Percentiles rank a stretch among this genome's conserved stretches.
phyloP scores from a whole-genome alignment of 2,888 invertebrate species.

The Mesodorylaimus sp. region DNA sequence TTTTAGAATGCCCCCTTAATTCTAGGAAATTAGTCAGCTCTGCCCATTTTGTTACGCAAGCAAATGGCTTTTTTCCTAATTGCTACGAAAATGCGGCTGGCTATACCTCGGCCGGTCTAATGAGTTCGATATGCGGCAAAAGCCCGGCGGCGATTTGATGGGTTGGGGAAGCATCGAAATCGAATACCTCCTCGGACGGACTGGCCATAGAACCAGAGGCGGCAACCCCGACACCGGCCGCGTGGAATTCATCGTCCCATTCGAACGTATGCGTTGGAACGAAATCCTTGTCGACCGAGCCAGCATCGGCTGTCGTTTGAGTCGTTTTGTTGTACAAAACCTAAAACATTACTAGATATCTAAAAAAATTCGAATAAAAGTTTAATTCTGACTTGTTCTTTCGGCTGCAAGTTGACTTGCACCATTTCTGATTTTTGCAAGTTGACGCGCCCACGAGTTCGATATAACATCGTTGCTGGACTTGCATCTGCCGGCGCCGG shows the following conservation, averaged over 20 bases:
- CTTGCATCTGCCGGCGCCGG: not conserved
- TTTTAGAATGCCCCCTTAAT: too few relatives aligned
- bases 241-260: conserved; percentile 19
- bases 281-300: conserved; percentile 6
- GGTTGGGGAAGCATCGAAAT: conserved; percentile 18
- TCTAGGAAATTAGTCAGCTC: too few relatives aligned
- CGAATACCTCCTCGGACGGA: conserved; percentile 5
- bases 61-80: too few relatives aligned
- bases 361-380: not conserved
- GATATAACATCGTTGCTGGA: conserved; percentile 4
- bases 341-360: conserved; percentile 14
- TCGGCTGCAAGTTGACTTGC: conserved; percentile 10
- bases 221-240: conserved; percentile 3
- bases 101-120: conserved; percentile 51
- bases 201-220: not conserved
- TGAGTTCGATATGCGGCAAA: conserved; percentile 81
- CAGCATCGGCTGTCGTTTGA: conserved; percentile 24
- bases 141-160: conserved; percentile 19
- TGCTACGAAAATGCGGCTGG: too few relatives aligned
- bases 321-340: conserved; percentile 24
- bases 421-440: conserved; percentile 7
- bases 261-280: conserved; percentile 18
- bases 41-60: too few relatives aligned
- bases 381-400: conserved; percentile 7
- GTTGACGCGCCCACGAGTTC: conserved; percentile 2